Evolutionary conservation across 2,797 vertebrate species (phyloP).

Genomic region (Amniataba percoides): DNA sequence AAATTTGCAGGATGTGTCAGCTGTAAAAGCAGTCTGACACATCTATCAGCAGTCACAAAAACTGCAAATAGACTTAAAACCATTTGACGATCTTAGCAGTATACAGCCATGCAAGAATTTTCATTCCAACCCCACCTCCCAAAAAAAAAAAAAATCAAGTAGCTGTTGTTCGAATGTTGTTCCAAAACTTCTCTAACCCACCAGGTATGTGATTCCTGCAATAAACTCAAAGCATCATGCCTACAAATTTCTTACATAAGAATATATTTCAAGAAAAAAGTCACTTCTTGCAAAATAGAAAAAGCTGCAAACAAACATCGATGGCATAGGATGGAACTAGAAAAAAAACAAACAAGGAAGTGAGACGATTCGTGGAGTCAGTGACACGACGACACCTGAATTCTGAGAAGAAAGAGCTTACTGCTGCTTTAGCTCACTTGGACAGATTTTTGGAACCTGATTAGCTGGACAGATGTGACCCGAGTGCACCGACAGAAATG

Average conservation of each 20-base stretch:
- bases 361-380: background rate
- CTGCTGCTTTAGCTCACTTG: background rate
- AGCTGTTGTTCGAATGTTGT: background rate
- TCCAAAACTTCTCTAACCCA: background rate
- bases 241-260: background rate
- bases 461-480: constrained; percentile 39
- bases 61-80: too few species aligned
- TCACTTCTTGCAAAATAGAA: background rate
- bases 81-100: too few species aligned
- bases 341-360: constrained; percentile 42
- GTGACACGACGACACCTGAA: background rate
- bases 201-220: background rate
- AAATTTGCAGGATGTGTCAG: too few species aligned
- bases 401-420: background rate
- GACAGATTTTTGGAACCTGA: constrained; percentile 10
- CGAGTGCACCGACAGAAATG: constrained; percentile 27
- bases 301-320: constrained; percentile 9
- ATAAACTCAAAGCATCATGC: background rate
- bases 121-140: too few species aligned
- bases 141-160: too few species aligned
- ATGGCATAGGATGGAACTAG: constrained; percentile 22
- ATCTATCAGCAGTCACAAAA: too few species aligned
- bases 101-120: too few species aligned
- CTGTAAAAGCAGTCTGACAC: too few species aligned
- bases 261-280: constrained; percentile 18